Base-by-base conservation (phyloP, 2,888 invertebrate genomes). In the Pemphredon lugubris region DNA sequence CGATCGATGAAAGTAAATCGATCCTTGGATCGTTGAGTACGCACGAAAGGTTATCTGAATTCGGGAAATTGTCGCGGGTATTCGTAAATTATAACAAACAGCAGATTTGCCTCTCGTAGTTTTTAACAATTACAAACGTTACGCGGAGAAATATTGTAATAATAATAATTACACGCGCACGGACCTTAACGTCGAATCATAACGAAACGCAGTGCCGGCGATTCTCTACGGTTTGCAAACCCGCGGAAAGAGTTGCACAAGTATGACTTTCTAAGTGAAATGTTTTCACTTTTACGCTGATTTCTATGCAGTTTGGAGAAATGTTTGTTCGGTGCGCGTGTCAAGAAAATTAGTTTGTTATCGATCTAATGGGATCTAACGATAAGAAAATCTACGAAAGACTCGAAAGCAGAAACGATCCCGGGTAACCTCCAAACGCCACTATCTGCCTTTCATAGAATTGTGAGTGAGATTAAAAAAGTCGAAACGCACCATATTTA, bases 201-300 rank as follows among this genome's bases (percentile, higher is more conserved):
- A 53, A 60, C 45, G 67, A 67, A 57, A 51, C 16, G 21, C 47
- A 40, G 13, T n/a, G 39, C 9, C 20, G 23, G n/a, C 18, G 48
- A 40, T 58, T 71, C 42, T 64, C 47, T 50, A 51, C 54, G 63
- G 51, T 51, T 48, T 57, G 57, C 39, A 54, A 44, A 18, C 39
- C 26, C 44, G 53, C 44, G 42, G 59, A 69, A 68, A 60, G 44
- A 58, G 57, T 77, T 70, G 64, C 57, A 74, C 60, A 65, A 75
- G 61, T 75, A 73, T 58, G 45, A 68, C 78, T 78, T 78, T 78
- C 78, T 75, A 73, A 78, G 75, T 75, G 78, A 75, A 78, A 76
- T 77, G 75, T 78, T 78, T 78, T 78, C 78, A 75, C 75, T 78
- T 75, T 78, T 75, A 70, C 65, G 48, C 53, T 26, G 64, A 65